Evolutionary conservation across 2,113 vertebrate genomes (phyloP), one percentile per base, ranked within the genome.

Genomic region (Struthio camelus): DNA sequence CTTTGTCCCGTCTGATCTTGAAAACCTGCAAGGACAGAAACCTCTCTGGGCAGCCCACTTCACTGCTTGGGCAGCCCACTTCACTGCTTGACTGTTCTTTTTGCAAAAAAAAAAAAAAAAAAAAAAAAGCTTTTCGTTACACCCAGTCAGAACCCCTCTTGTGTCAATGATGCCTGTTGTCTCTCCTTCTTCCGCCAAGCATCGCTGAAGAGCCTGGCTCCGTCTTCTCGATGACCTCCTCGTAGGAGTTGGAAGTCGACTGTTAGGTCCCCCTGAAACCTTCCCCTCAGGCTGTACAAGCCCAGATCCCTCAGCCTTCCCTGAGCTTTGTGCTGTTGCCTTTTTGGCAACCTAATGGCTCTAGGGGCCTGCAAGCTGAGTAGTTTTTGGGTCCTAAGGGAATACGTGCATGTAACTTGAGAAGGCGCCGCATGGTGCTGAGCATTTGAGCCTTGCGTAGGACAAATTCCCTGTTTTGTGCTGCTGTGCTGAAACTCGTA

Each of bases 371-470:
- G 14, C 15, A 28, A 17, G n/a, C 48, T 30, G 34, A 17, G 34
- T 14, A 30, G 30, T 36, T 50, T 64, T 66, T 34, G 51, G 23
- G 23, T 64, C 12, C 18, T 46, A 0, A 7, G 32, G 61, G 19
- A 53, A 11, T 4, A 50, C 1, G 4, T 17, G 24, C 19, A 20
- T 8, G 6, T 44, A 48, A 30, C 40, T 62, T 53, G 20, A 27
- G 69, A 58, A 58, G 53, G 28, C 14, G 61, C 17, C 27, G 6
- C 0, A 0, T 40, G 28, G 59, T 46, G 50, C 67, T 59, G 44
- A 2, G 1, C 6, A 1, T 9, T 27, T n/a, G 67, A 62, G 38
- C 53, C n/a, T 65, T 10, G 11, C 0, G 14, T 30, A 6, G 67
- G 38, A 20, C 5, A 11, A 42, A 17, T 42, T 40, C 30, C 54